Conservation (phyloP, 2,888 invertebrate genomes). For the Lasioglossum marginatum region DNA sequence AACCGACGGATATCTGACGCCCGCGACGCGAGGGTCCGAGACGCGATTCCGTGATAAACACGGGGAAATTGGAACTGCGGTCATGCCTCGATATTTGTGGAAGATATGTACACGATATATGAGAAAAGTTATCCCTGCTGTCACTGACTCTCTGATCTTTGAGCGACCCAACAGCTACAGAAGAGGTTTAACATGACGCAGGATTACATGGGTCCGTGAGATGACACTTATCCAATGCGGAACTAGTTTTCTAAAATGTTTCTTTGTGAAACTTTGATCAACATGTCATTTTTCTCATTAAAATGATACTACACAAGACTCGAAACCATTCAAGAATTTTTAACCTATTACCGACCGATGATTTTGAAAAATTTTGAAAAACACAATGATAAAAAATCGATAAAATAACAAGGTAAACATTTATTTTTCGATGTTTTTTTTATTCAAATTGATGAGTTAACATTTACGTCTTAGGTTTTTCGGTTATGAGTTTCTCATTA, state of each 20-base stretch:
- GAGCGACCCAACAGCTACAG: not conserved
- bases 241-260: not conserved
- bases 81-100: not conserved
- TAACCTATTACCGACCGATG: too few relatives aligned
- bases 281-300: not conserved
- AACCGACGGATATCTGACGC: slow-evolving; percentile 11
- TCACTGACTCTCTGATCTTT: not conserved
- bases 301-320: too few relatives aligned
- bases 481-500: too few relatives aligned
- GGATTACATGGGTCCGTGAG: not conserved
- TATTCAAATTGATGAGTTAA: too few relatives aligned
- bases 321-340: too few relatives aligned
- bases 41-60: not conserved
- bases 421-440: too few relatives aligned
- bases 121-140: not conserved
- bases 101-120: not conserved
- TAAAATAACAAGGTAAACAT: too few relatives aligned
- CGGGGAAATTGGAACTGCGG: not conserved
- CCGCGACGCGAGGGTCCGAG: not conserved
- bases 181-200: not conserved
- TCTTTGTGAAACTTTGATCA: not conserved
- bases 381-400: too few relatives aligned
- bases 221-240: not conserved
- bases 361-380: too few relatives aligned
- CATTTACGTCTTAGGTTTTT: too few relatives aligned